These are phyloP conservation scores for Dendroctonus valens DNA, from an alignment of 1,140 invertebrate genomes.

Conservation along the genomic window DNA sequence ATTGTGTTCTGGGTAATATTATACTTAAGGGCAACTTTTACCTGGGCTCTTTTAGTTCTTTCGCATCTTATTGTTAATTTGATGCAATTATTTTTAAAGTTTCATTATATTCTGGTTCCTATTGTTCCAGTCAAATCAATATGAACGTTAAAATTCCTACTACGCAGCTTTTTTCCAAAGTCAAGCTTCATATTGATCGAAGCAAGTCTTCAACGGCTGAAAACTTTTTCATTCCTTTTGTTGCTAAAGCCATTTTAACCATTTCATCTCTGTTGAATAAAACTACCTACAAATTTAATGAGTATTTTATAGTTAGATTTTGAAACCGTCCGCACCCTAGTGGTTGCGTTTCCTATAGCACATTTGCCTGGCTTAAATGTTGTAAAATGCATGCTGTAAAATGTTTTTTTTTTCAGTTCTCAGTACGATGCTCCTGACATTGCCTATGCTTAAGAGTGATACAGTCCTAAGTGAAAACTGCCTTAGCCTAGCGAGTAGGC, in stretches of 20 bases:
- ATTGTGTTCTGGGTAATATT: constrained; percentile 35
- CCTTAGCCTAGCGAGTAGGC: constrained; percentile 24
- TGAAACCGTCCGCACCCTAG: too few relatives aligned
- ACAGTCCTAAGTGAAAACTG: neutral
- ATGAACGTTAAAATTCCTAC: constrained; percentile 11
- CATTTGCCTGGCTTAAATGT: too few relatives aligned
- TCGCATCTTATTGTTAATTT: constrained; percentile 36
- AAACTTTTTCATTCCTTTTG: too few relatives aligned
- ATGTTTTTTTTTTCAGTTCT: constrained; percentile 18
- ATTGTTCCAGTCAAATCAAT: constrained; percentile 30
- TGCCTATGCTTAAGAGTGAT: constrained; percentile 14
- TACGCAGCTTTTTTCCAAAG: constrained; percentile 24
- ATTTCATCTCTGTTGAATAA: too few relatives aligned
- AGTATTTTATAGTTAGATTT: too few relatives aligned
- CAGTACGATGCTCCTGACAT: constrained; percentile 15
- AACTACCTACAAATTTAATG: too few relatives aligned
- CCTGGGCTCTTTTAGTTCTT: constrained; percentile 29
- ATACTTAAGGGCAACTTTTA: constrained; percentile 36
- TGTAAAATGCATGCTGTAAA: neutral
- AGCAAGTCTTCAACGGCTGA: neutral
- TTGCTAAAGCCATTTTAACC: too few relatives aligned
- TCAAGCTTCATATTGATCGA: constrained; percentile 36
- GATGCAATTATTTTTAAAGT: constrained; percentile 36
- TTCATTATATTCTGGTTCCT: constrained; percentile 17
- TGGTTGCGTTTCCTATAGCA: too few relatives aligned